Percentiles rank a stretch among this genome's conserved stretches.
Conservation (phyloP, 2,888 invertebrate species). For the Rosalia funebris region DNA sequence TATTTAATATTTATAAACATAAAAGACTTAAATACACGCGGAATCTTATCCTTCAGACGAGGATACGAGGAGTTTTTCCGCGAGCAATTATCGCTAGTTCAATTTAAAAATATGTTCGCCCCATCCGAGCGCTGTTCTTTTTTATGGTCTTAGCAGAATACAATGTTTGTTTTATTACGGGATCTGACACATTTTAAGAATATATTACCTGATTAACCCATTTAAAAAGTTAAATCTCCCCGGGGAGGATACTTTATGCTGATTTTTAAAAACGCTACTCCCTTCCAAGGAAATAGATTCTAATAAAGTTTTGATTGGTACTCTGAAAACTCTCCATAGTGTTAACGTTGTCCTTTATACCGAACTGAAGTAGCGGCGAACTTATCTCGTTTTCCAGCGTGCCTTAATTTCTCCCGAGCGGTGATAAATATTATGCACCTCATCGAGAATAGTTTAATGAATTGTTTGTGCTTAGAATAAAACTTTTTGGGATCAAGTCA, state of each 20-base stretch:
- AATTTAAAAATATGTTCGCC: not conserved
- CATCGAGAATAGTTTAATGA: too few species aligned
- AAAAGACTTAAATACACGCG: too few species aligned
- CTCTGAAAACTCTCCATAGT: not conserved
- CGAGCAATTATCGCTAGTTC: conserved; percentile 2
- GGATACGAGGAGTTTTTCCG: not conserved
- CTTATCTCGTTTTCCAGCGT: not conserved
- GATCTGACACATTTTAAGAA: conserved; percentile 5
- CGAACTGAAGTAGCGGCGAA: not conserved
- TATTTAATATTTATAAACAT: too few species aligned
- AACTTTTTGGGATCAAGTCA: too few species aligned
- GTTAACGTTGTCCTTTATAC: too few species aligned
- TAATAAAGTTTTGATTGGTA: conserved; percentile 14
- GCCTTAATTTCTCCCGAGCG: conserved; percentile 1
- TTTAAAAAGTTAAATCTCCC: conserved; percentile 8
- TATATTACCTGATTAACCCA: conserved; percentile 9
- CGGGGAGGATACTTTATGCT: not conserved
- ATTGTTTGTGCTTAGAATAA: too few species aligned
- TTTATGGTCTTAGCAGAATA: conserved; percentile 1
- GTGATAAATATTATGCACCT: conserved; percentile 3
- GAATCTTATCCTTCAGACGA: too few species aligned
- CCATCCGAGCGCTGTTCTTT: not conserved
- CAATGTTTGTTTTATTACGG: conserved; percentile 10
- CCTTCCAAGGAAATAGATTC: not conserved
- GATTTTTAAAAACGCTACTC: conserved; percentile 6